Conservation (phyloP, 2,888 invertebrate genomes). For the Aphodius sticticus region DNA sequence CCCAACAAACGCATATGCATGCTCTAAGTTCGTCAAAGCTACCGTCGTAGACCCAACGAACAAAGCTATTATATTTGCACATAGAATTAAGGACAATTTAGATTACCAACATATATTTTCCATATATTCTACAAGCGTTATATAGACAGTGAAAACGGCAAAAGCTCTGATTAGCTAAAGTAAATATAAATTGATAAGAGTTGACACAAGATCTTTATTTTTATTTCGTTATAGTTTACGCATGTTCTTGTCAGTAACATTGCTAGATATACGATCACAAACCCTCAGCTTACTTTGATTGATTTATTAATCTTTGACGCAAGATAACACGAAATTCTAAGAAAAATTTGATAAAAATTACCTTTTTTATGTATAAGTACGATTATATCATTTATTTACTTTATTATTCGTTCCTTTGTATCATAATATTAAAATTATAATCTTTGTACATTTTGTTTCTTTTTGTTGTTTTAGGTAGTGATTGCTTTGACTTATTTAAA, state of each 20-base stretch:
- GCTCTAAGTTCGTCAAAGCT: too few relatives aligned
- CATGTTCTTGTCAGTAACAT: background rate
- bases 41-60: too few relatives aligned
- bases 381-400: background rate
- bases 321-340: background rate
- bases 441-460: constrained; percentile 8
- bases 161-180: too few relatives aligned
- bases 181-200: background rate
- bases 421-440: background rate
- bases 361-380: background rate
- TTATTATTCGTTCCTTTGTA: background rate
- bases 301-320: background rate
- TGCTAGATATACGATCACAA: background rate
- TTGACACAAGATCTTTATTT: background rate
- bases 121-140: too few relatives aligned
- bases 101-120: too few relatives aligned
- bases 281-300: background rate
- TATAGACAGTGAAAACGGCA: too few relatives aligned
- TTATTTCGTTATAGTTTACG: background rate
- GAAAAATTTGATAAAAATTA: background rate
- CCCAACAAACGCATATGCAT: too few relatives aligned
- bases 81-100: too few relatives aligned
- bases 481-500: constrained; percentile 90
- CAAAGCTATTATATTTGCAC: too few relatives aligned
- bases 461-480: constrained; percentile 63